A percentile compares a stretch with the other conserved stretches of the same genome.
phyloP scores from a whole-genome alignment of 2,888 invertebrate species.

The Linnaemya tessellans region DNA sequence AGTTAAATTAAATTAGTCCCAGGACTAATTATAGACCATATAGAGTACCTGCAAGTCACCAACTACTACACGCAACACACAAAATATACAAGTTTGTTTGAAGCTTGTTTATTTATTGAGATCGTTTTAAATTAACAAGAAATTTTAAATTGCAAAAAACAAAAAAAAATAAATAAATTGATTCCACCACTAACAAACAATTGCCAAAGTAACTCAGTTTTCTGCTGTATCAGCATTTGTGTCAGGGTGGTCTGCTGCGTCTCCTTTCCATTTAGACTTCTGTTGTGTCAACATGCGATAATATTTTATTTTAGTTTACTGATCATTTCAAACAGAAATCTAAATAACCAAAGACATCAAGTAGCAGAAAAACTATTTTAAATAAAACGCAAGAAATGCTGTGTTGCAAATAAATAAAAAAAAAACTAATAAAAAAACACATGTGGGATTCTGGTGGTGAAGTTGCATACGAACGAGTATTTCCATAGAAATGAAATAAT shows the following conservation, averaged over 20 bases:
- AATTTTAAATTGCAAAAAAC: slow-evolving; percentile 44
- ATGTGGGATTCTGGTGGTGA: not conserved
- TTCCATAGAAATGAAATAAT: not conserved
- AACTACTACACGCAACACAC: not conserved
- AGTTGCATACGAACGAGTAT: no score
- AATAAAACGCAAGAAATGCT: slow-evolving; percentile 4
- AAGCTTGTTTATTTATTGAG: slow-evolving; percentile 64
- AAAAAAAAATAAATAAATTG: slow-evolving; percentile 54
- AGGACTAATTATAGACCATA: not conserved
- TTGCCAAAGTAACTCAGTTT: slow-evolving; percentile 32
- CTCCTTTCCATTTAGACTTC: slow-evolving; percentile 23
- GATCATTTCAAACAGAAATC: slow-evolving; percentile 10
- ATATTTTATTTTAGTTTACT: slow-evolving; percentile 57
- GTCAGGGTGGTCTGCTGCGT: slow-evolving; percentile 66
- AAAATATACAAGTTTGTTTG: not conserved
- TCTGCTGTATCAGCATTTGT: slow-evolving; percentile 64
- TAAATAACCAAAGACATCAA: slow-evolving; percentile 42
- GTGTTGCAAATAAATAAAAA: not conserved
- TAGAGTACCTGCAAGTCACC: not conserved
- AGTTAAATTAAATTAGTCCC: no score
- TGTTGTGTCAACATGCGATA: slow-evolving; percentile 56
- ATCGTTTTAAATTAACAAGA: slow-evolving; percentile 66
- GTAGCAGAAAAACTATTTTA: slow-evolving; percentile 34
- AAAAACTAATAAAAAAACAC: not conserved
- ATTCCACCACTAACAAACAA: slow-evolving; percentile 60